These are phyloP conservation scores for Drosophila aldrichi DNA, from an alignment of 2,888 invertebrate species.

Conservation along the genomic window DNA sequence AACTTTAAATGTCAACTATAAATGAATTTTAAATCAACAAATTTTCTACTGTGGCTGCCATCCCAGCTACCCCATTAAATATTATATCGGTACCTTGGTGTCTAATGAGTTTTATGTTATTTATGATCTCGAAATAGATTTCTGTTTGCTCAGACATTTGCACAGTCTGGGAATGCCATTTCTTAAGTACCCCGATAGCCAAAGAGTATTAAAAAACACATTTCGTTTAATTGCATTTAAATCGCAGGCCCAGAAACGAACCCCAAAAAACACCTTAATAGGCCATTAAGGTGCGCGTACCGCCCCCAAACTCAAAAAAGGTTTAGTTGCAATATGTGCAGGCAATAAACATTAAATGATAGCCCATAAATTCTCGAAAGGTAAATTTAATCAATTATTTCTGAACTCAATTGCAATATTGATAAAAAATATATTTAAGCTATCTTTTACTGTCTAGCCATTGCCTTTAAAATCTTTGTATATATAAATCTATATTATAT, in stretches of 20 bases:
- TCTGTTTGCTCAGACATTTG: not conserved
- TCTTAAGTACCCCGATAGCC: not conserved
- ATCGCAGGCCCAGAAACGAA: conserved; percentile 48
- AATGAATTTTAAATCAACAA: not conserved
- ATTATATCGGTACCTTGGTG: no score
- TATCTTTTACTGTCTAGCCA: not conserved
- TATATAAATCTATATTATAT: conserved; percentile 1
- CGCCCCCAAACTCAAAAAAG: conserved; percentile 26
- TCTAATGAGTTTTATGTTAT: conserved; percentile 5
- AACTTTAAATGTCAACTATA: not conserved
- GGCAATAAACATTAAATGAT: conserved; percentile 70
- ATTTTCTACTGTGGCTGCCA: no score
- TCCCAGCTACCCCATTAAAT: not conserved
- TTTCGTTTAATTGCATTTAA: conserved; percentile 76
- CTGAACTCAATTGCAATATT: conserved; percentile 41
- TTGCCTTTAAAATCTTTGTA: conserved; percentile 7
- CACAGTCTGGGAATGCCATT: not conserved
- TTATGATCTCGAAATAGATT: not conserved
- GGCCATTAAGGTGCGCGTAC: conserved; percentile 59
- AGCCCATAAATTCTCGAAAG: conserved; percentile 48
- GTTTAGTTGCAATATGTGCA: conserved; percentile 60
- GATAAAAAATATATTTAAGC: conserved; percentile 15
- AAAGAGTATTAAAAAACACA: conserved; percentile 34
- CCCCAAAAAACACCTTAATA: conserved; percentile 67
- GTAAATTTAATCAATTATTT: conserved; percentile 65